Evolutionary conservation across 2,797 vertebrate genomes (phyloP), one percentile per base, ranked within the genome.

Genomic region (Microctenopoma lineatum): DNA sequence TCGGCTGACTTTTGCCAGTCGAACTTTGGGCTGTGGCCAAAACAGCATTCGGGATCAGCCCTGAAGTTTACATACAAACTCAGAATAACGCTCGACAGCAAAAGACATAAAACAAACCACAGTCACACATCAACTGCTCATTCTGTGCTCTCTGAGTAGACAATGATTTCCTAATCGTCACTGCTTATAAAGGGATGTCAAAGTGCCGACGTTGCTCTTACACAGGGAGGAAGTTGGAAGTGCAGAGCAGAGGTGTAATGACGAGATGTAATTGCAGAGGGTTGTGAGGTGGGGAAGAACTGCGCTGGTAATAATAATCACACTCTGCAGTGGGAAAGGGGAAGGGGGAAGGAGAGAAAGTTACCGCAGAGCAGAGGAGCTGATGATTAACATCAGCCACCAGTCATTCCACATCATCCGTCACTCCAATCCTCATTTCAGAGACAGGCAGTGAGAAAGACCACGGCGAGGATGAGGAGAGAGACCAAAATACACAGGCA

Each of bases 21-120:
- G 64, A 51, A 62, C 66, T 45, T 53, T 86, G 83, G 80, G 59
- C 38, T 7, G 14, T 34, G 12, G 80, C 85, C 83, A 89, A 68
- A 11, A 61, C 32, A 36, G 46, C 38, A 27, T 72, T 58, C 70
- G 57, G 78, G 53, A 42, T 16, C 45, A 56, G 69, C 48, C 55
- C 46, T 64, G 16, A 57, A 51, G 73, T 85, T 81, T 59, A 71
- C 77, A 71, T 80, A 65, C 62, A 60, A 50, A 70, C 56, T 66
- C 7, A 75, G 25, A 39, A 16, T 2, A 10, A 4, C 38, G 26
- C 21, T 52, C 63, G 59, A 70, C 46, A 60, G 56, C 21, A 65
- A 7, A 0, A 15, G 34, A 56, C 29, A 58, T 10, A 73, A 67
- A 29, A 70, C 71, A 75, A 32, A 47, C 16, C 3, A 56, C 21